Conservation (phyloP, 2,888 invertebrate species). For the Meteorus cinctellus region DNA sequence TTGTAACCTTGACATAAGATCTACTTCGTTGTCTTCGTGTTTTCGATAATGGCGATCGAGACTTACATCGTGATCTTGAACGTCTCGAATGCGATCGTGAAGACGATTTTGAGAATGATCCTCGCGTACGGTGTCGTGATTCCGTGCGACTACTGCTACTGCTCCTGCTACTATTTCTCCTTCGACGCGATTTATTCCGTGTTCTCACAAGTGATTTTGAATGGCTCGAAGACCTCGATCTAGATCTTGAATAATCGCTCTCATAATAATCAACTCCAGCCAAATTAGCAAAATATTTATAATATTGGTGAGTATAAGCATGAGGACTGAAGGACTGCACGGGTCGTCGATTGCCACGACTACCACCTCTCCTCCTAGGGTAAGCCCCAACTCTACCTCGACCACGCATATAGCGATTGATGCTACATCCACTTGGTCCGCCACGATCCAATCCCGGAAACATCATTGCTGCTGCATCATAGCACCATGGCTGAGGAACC, state of each 20-base stretch:
- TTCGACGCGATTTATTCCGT: constrained; percentile 53
- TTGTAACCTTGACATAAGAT: constrained; percentile 61
- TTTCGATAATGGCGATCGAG: constrained; percentile 60
- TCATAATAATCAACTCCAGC: constrained; percentile 76
- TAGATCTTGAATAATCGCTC: constrained; percentile 61
- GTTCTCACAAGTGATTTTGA: constrained; percentile 64
- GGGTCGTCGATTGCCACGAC: constrained; percentile 55
- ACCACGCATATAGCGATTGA: constrained; percentile 58
- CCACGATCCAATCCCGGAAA: constrained; percentile 59
- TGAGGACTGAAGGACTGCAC: constrained; percentile 69
- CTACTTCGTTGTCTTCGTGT: constrained; percentile 65
- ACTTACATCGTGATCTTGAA: constrained; percentile 59
- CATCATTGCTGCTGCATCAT: constrained; percentile 64
- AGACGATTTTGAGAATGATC: constrained; percentile 20
- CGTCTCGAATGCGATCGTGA: constrained; percentile 49
- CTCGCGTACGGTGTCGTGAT: background rate
- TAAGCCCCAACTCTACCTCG: constrained; percentile 56
- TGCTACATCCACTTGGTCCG: constrained; percentile 55
- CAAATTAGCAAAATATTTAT: constrained; percentile 79
- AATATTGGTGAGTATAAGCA: constrained; percentile 74
- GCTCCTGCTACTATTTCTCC: constrained; percentile 50
- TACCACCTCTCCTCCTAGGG: constrained; percentile 44
- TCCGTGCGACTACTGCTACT: constrained; percentile 25
- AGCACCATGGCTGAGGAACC: constrained; percentile 66
- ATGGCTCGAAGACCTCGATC: constrained; percentile 60